Evolutionary conservation across 2,797 vertebrate genomes (phyloP).

Genomic region (Pipistrellus kuhlii): DNA sequence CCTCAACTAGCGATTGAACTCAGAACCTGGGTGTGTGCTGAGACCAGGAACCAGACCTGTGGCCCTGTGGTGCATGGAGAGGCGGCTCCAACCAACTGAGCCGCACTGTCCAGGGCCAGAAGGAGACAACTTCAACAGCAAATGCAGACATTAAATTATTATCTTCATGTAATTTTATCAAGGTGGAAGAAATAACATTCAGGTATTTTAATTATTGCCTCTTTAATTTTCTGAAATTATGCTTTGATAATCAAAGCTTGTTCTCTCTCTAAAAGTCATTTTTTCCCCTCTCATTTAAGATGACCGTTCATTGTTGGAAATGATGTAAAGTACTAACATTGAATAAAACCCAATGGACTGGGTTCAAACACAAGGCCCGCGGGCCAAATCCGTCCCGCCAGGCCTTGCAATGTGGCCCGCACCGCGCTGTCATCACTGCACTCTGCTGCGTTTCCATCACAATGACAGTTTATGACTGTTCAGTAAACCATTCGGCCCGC

Average conservation of each 20-base stretch:
- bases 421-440: no score
- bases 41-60: neutral
- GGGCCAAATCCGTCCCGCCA: no score
- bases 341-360: rapidly evolving
- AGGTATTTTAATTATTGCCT: neutral
- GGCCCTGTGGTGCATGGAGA: neutral
- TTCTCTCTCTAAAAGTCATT: neutral
- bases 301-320: neutral
- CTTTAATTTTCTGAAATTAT: neutral
- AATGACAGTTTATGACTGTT: no score
- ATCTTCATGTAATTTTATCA: neutral
- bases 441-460: no score
- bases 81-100: neutral
- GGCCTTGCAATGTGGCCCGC: no score
- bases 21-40: rapidly evolving
- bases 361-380: no score
- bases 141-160: neutral
- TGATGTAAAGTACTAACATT: rapidly evolving
- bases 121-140: neutral
- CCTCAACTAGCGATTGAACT: neutral
- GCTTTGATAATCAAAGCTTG: neutral
- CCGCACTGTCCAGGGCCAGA: neutral
- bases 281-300: neutral
- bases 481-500: no score
- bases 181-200: neutral